These are phyloP conservation scores for Serilophus lunatus DNA, from an alignment of 2,113 vertebrate species.

Conservation along the genomic window DNA sequence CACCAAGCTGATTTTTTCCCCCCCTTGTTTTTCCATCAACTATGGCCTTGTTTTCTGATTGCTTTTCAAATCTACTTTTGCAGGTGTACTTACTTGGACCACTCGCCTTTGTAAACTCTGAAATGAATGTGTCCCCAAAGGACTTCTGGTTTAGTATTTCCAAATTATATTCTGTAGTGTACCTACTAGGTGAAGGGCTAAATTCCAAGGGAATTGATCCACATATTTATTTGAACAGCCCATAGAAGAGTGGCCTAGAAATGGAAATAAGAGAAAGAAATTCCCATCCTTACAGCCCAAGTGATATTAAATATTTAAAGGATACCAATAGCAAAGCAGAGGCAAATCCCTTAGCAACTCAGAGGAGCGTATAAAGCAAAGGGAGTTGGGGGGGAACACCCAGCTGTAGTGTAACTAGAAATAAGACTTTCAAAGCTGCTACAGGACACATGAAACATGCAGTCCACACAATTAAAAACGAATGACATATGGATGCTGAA, in stretches of 20 bases:
- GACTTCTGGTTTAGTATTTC: conserved; percentile 41
- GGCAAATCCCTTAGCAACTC: conserved; percentile 40
- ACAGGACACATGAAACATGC: conserved; percentile 73
- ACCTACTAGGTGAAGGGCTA: conserved; percentile 36
- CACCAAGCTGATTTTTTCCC: neutral
- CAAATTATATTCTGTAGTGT: conserved; percentile 18
- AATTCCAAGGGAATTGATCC: conserved; percentile 34
- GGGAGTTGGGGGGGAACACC: neutral
- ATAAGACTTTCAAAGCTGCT: conserved; percentile 49
- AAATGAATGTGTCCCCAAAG: conserved; percentile 4
- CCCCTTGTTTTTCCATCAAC: neutral
- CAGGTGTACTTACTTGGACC: conserved; percentile 44
- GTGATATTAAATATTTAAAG: conserved; percentile 37
- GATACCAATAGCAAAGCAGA: conserved; percentile 46
- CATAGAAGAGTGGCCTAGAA: conserved; percentile 54
- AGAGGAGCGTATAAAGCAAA: conserved; percentile 32
- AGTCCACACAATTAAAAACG: conserved; percentile 72
- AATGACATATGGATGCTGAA: conserved; percentile 71
- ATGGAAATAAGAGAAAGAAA: conserved; percentile 55
- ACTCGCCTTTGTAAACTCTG: conserved; percentile 38
- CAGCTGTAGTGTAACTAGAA: conserved; percentile 37
- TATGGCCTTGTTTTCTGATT: neutral
- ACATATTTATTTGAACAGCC: conserved; percentile 49
- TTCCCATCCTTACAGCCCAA: conserved; percentile 37
- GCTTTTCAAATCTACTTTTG: conserved; percentile 18